These are phyloP conservation scores for Laspeyria flexula DNA, from an alignment of 2,888 invertebrate genomes.

Conservation along the genomic window DNA sequence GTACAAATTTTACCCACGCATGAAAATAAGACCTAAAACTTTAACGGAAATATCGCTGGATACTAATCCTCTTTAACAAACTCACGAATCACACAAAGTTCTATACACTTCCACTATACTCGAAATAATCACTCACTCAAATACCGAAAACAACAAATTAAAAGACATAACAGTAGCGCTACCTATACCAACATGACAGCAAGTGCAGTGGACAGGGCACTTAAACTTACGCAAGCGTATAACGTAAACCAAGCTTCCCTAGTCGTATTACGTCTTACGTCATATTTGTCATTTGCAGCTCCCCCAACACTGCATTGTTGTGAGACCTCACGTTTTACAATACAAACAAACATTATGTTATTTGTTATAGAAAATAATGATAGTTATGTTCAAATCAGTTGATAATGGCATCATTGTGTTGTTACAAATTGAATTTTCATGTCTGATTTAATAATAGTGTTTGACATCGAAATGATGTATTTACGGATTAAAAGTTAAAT, in stretches of 20 bases:
- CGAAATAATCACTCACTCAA: too few relatives aligned
- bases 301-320: not conserved
- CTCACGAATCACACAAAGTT: too few relatives aligned
- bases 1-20: too few relatives aligned
- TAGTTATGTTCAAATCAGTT: not conserved
- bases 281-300: conserved; percentile 29
- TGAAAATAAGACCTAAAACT: too few relatives aligned
- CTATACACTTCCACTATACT: too few relatives aligned
- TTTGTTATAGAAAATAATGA: not conserved
- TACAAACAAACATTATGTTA: conserved; percentile 10
- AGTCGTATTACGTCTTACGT: conserved; percentile 42
- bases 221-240: conserved; percentile 37
- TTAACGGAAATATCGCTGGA: too few relatives aligned
- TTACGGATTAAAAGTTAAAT: too few relatives aligned
- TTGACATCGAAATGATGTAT: too few relatives aligned
- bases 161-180: not conserved
- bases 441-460: too few relatives aligned
- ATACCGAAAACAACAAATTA: too few relatives aligned
- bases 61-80: too few relatives aligned
- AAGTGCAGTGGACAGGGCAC: not conserved
- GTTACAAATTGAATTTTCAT: not conserved
- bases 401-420: not conserved
- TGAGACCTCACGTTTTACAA: conserved; percentile 3
- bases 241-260: conserved; percentile 32
- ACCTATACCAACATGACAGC: not conserved